Evolutionary conservation across 2,888 invertebrate genomes (phyloP).

Genomic region (Lampropteryx suffumata): DNA sequence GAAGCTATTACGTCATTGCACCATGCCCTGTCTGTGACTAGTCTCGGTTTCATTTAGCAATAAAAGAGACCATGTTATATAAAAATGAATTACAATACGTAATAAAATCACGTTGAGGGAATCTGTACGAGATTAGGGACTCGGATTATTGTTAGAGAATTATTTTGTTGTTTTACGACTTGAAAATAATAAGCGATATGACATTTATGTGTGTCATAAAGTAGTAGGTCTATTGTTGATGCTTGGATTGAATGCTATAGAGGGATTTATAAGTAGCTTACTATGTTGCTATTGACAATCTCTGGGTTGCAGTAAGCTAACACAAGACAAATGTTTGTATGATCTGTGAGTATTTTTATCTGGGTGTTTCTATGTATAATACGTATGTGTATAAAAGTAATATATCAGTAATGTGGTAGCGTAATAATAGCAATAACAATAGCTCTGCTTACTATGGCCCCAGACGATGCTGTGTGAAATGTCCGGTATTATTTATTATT

Average conservation of each 20-base stretch:
- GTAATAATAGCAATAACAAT: too few relatives aligned
- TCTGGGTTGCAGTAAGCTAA: too few relatives aligned
- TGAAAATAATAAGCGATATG: constrained; percentile 72
- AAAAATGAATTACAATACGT: constrained; percentile 69
- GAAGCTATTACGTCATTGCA: constrained; percentile 39
- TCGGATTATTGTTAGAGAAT: constrained; percentile 70
- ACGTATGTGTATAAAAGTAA: too few relatives aligned
- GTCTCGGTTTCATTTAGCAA: constrained; percentile 56
- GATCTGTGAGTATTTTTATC: too few relatives aligned
- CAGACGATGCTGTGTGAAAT: too few relatives aligned
- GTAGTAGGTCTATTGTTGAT: constrained; percentile 48
- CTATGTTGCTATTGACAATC: too few relatives aligned
- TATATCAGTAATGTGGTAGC: too few relatives aligned
- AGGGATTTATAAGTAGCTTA: too few relatives aligned
- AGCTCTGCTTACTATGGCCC: too few relatives aligned
- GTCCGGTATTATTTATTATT: too few relatives aligned
- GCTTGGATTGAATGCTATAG: constrained; percentile 18
- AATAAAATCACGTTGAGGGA: constrained; percentile 64
- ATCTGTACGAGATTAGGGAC: constrained; percentile 62
- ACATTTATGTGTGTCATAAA: constrained; percentile 73
- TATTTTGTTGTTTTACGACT: constrained; percentile 79
- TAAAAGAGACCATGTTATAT: constrained; percentile 62
- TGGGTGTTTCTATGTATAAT: too few relatives aligned
- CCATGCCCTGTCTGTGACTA: constrained; percentile 33
- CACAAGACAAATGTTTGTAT: too few relatives aligned